Percentiles rank a stretch among this genome's conserved stretches.
Conservation (phyloP, 2,113 vertebrate genomes). For the Anguilla japonica region DNA sequence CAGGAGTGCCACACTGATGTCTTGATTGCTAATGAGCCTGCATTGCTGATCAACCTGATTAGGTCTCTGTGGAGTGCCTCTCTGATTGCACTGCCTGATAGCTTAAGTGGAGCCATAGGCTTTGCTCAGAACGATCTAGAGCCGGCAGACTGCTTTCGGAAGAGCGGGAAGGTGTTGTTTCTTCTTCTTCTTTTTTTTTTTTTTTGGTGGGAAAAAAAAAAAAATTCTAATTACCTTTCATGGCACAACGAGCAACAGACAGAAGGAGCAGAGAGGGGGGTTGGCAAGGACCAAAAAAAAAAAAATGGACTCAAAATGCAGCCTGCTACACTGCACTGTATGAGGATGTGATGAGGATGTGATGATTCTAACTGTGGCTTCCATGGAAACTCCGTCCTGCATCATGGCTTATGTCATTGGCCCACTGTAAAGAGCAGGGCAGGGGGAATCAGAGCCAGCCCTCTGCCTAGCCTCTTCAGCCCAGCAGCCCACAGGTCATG, state of each 20-base stretch:
- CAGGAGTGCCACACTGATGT: constrained; percentile 33
- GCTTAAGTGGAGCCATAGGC: background rate
- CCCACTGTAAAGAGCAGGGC: no score
- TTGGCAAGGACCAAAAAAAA: no score
- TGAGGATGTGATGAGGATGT: no score
- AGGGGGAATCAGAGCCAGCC: no score
- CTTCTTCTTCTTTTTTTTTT: constrained; percentile 5
- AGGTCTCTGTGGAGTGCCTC: constrained; percentile 24
- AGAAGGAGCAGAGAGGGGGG: no score
- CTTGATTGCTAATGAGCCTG: constrained; percentile 35
- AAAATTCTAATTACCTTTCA: background rate
- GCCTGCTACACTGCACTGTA: no score
- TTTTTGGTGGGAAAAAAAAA: background rate
- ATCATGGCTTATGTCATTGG: background rate
- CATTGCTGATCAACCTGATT: constrained; percentile 33
- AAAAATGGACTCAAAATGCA: no score
- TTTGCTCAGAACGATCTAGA: background rate
- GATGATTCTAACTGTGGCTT: no score
- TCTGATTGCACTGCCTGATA: constrained; percentile 62
- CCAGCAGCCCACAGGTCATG: background rate
- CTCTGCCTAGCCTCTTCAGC: background rate
- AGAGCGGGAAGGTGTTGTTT: constrained; percentile 48
- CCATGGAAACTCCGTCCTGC: no score
- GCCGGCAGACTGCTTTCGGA: constrained; percentile 29
- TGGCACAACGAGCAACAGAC: background rate